Conservation (phyloP, 2,888 invertebrate genomes). For the Heliconius cydno region DNA sequence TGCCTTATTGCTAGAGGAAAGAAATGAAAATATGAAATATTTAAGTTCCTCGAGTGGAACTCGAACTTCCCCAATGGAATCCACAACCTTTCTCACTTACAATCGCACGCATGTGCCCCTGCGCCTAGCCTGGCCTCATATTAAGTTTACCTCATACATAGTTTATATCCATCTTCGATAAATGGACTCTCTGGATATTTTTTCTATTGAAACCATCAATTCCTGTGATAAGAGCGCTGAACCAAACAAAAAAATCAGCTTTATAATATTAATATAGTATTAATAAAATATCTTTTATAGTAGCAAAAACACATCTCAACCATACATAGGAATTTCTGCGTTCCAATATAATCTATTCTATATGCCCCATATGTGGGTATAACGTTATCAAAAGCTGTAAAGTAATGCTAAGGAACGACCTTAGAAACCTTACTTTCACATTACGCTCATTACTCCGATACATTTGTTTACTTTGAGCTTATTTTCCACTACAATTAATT, state of each 20-base stretch:
- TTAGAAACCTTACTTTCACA: slow-evolving; percentile 37
- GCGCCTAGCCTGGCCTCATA: too few species aligned
- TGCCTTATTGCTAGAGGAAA: background rate
- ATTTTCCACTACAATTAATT: background rate
- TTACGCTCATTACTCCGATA: slow-evolving; percentile 32
- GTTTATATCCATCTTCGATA: too few species aligned
- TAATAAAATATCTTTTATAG: background rate
- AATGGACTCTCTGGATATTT: too few species aligned
- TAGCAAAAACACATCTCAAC: background rate
- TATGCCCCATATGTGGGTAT: background rate
- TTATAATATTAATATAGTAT: background rate
- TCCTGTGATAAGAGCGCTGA: too few species aligned
- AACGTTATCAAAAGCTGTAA: slow-evolving; percentile 24
- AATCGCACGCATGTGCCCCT: too few species aligned
- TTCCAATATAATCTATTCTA: background rate
- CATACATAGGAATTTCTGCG: background rate
- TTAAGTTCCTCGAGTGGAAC: background rate
- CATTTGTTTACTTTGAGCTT: slow-evolving; percentile 34
- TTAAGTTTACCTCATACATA: too few species aligned
- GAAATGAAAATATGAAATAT: background rate
- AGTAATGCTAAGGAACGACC: slow-evolving; percentile 21
- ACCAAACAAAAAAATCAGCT: too few species aligned
- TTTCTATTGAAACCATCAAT: too few species aligned
- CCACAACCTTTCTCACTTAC: background rate
- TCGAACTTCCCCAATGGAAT: background rate